phyloP scores from a whole-genome alignment of 53 echinoderm and acorn worm genomes.

The Zoroaster sp. region DNA sequence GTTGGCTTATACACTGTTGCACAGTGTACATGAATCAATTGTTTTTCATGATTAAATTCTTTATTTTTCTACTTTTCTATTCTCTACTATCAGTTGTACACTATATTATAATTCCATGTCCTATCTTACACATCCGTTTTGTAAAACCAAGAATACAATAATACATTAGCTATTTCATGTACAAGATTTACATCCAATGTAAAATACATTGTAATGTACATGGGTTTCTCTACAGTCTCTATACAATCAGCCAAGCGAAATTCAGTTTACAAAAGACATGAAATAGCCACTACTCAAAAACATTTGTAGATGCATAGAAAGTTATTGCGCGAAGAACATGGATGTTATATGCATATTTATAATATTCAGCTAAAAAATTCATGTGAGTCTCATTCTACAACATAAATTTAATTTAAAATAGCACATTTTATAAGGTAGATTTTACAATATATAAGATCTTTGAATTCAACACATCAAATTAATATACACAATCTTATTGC shows the following conservation, averaged over 20 bases:
- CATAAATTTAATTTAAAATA: neutral
- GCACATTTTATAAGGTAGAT: neutral
- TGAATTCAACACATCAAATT: neutral
- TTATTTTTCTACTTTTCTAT: no score
- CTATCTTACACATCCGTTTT: neutral
- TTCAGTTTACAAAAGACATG: neutral
- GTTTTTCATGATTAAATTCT: no score
- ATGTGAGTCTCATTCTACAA: neutral
- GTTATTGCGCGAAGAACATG: conserved; percentile 37
- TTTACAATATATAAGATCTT: neutral
- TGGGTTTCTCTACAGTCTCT: neutral
- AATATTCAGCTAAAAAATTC: neutral
- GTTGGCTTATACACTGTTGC: no score
- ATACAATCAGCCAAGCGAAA: neutral
- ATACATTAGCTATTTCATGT: neutral
- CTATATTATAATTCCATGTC: neutral
- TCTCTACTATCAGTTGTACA: neutral
- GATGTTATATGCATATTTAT: neutral
- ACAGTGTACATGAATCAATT: no score
- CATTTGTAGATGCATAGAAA: conserved; percentile 39
- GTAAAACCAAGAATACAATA: neutral
- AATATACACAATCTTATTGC: conserved; percentile 15
- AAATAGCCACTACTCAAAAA: conserved; percentile 24
- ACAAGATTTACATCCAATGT: neutral
- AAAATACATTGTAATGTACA: neutral